Conservation (phyloP, 2,888 invertebrate species). For the Melanophora roralis region DNA sequence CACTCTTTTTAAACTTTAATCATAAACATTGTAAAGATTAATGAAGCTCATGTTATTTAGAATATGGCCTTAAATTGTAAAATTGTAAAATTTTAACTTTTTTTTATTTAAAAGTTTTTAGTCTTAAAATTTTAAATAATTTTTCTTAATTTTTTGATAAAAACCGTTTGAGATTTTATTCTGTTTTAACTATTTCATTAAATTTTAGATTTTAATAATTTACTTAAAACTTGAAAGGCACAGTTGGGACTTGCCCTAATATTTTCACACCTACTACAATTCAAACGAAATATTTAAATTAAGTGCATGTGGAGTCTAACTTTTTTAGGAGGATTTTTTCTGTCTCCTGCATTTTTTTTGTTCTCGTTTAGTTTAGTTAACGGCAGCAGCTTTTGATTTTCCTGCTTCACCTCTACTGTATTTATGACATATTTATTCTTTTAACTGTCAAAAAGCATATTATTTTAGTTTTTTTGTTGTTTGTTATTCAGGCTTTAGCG, state of each 20-base stretch:
- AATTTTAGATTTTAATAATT: too few relatives aligned
- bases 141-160: too few relatives aligned
- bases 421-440: slow-evolving; percentile 49
- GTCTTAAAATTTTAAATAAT: too few relatives aligned
- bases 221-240: not conserved
- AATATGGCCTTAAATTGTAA: too few relatives aligned
- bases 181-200: too few relatives aligned
- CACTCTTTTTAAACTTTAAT: too few relatives aligned
- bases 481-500: not conserved
- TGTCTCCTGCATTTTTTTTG: not conserved
- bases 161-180: too few relatives aligned
- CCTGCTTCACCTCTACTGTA: not conserved
- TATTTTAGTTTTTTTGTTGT: slow-evolving; percentile 31
- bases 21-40: too few relatives aligned
- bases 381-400: slow-evolving; percentile 15
- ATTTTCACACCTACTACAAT: not conserved
- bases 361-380: not conserved
- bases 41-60: too few relatives aligned
- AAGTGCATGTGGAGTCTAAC: slow-evolving; percentile 44
- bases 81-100: too few relatives aligned
- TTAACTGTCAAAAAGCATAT: slow-evolving; percentile 57
- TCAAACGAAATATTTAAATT: slow-evolving; percentile 1
- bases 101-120: too few relatives aligned
- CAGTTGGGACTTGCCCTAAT: not conserved
- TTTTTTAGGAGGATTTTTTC: slow-evolving; percentile 15